Base-by-base conservation (phyloP, 2,113 vertebrate genomes). In the Copsychus sechellarum region DNA sequence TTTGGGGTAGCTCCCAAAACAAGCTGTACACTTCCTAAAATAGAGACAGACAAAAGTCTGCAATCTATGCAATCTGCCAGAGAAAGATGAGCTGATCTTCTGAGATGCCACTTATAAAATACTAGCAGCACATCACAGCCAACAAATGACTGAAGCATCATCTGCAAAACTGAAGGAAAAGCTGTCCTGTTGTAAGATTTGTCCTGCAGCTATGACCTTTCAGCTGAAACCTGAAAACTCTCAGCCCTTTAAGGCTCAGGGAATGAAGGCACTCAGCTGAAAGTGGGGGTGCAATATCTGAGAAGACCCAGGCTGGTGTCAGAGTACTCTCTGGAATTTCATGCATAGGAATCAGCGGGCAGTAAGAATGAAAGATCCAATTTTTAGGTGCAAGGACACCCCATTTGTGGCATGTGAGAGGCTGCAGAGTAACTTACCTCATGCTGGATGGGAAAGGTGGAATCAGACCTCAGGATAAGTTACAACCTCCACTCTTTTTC, bases 21-120 rank as follows among this genome's bases (percentile, higher is more conserved):
- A 87, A 87, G 33, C 42, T 91, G 73, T 81, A 66, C 64, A 9
- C 21, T 89, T 94, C 90, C 69, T 53, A 74, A 96, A 92, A 84
- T 58, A 94, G 64, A 88, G 66, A 43, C 16, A 88, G 58, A 61
- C 38, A 89, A 88, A 90, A 89, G 23, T 81, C 62, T 83, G 81
- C 57, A 81, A 61, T 62, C n/a, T 66, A 5, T 51, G 60, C 34
- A 70, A 33, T 84, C 67, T 91, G 54, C 47, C 61, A 82, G 26
- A 51, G 45, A 61, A 86, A 73, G 54, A 86, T 31, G 22, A 72
- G 12, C 16, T 65, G 40, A 81, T 92, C 33, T 60, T 58, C 24
- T 16, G 69, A 56, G 18, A 16, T 24, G 47, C 11, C 43, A 31
- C 13, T 79, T 24, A 38, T 3, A 9, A 7, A 22, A 6, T 8